A percentile compares a stretch with the other conserved stretches of the same genome.
Conservation (phyloP, 1,140 invertebrate species). For the roundworm (Caenorhabditis elegans) region WBcel235 BX284605.5:6430001-6430500, state of each 20-base stretch:
- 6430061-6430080: not conserved
- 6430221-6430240: not conserved
- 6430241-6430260: not conserved
- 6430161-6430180: conserved; percentile 26
- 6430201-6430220: not conserved
- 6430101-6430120: not conserved
- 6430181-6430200: conserved; percentile 27
- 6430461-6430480: too few species aligned
- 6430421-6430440: too few species aligned
- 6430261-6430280: not conserved
- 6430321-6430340: too few species aligned
- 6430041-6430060: not conserved
- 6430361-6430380: too few species aligned
- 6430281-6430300: too few species aligned
- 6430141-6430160: not conserved
- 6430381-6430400: too few species aligned
- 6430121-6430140: conserved; percentile 2
- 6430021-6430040: conserved; percentile 1
- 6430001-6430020: not conserved
- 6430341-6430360: too few species aligned
- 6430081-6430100: not conserved
- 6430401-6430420: too few species aligned
- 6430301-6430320: too few species aligned
- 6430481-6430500: too few species aligned
- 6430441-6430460: not conserved